Evolutionary conservation across 2,113 vertebrate species (phyloP).

Genomic region (Hemiprocne comata): DNA sequence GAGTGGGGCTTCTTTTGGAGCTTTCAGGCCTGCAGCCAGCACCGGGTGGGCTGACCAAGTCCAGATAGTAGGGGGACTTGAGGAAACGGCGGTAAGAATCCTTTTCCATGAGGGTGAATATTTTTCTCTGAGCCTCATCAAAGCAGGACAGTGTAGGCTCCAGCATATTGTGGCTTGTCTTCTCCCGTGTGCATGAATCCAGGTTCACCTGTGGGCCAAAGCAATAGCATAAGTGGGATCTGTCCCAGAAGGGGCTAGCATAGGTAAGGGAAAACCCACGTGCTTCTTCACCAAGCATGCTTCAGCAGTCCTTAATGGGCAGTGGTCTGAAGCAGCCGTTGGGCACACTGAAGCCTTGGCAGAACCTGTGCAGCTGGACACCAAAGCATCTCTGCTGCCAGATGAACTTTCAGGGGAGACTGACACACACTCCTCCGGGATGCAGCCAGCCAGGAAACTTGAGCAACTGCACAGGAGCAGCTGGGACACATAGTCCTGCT

Average conservation of each 20-base stretch:
- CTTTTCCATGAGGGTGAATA: slow-evolving; percentile 93
- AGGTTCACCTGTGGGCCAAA: slow-evolving; percentile 87
- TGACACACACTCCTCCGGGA: neutral
- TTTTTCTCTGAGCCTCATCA: slow-evolving; percentile 88
- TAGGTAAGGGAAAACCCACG: neutral
- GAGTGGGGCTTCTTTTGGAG: slow-evolving; percentile 60
- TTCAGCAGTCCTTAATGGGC: neutral
- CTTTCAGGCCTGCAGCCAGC: slow-evolving; percentile 37
- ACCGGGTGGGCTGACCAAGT: slow-evolving; percentile 68
- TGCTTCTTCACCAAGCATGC: rapidly evolving
- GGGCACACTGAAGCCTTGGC: neutral
- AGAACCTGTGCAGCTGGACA: neutral
- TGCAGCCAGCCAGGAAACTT: neutral
- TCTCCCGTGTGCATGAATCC: slow-evolving; percentile 86
- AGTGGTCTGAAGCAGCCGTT: neutral
- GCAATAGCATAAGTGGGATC: neutral
- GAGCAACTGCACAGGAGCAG: neutral
- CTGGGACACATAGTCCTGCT: neutral
- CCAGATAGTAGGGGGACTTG: slow-evolving; percentile 88
- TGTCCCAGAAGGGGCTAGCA: neutral
- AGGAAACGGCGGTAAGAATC: slow-evolving; percentile 95
- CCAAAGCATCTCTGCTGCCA: neutral
- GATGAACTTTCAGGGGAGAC: neutral
- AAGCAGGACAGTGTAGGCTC: slow-evolving; percentile 85
- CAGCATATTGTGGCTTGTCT: slow-evolving; percentile 81